Conservation (phyloP, 2,797 vertebrate genomes). For the Melanotaenia trifasciata region DNA sequence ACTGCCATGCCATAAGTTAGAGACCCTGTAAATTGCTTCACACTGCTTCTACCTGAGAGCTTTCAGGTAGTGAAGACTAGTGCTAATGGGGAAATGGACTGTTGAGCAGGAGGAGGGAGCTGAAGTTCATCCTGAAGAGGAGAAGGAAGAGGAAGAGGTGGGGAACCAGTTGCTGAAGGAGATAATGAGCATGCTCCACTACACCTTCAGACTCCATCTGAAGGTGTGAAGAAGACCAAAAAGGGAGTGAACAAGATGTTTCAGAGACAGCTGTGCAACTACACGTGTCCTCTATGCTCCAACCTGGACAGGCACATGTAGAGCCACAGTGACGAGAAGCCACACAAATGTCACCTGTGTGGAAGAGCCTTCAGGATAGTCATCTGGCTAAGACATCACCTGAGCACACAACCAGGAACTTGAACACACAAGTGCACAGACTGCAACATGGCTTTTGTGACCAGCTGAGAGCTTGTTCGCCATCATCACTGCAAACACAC, state of each 20-base stretch:
- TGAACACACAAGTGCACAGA: slow-evolving; percentile 98
- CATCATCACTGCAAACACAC: slow-evolving; percentile 99
- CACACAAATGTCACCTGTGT: slow-evolving; percentile 97
- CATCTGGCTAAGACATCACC: slow-evolving; percentile 96
- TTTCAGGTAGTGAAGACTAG: slow-evolving; percentile 98
- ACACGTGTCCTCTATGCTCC: slow-evolving; percentile 95
- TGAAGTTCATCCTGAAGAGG: slow-evolving; percentile 82
- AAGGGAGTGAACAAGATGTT: slow-evolving; percentile 99
- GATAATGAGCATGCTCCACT: slow-evolving; percentile 85
- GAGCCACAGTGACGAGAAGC: slow-evolving; percentile 98
- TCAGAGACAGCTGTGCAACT: slow-evolving; percentile 98
- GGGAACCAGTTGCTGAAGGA: slow-evolving; percentile 77
- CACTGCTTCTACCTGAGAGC: slow-evolving; percentile 94
- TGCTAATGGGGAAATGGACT: slow-evolving; percentile 95
- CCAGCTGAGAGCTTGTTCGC: slow-evolving; percentile 96
- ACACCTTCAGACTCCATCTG: slow-evolving; percentile 90
- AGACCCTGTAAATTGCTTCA: slow-evolving; percentile 97
- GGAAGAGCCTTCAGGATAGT: slow-evolving; percentile 97
- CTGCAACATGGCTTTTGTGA: slow-evolving; percentile 99
- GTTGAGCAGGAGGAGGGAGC: slow-evolving; percentile 94
- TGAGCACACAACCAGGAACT: slow-evolving; percentile 99
- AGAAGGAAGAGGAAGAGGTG: slow-evolving; percentile 69
- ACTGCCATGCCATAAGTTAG: slow-evolving; percentile 91
- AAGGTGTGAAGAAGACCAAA: slow-evolving; percentile 89
- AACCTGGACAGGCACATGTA: slow-evolving; percentile 99